A percentile compares a stretch with the other conserved stretches of the same genome.
phyloP scores from a whole-genome alignment of 2,888 invertebrate species.

The Pteria penguin region DNA sequence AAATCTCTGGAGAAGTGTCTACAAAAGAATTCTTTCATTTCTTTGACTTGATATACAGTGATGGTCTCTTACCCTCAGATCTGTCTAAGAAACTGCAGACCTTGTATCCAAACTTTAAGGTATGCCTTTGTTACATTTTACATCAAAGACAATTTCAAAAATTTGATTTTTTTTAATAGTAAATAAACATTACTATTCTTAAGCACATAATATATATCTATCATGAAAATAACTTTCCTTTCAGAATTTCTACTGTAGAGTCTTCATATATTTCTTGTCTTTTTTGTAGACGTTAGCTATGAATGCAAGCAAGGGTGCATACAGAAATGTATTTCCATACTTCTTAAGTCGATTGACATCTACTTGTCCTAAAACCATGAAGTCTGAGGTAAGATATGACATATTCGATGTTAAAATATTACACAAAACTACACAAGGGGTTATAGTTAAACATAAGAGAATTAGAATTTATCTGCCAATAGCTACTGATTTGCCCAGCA shows the following conservation, averaged over 20 bases:
- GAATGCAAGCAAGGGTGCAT: slow-evolving; percentile 67
- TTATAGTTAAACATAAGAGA: too few relatives aligned
- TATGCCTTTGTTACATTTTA: slow-evolving; percentile 48
- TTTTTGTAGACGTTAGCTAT: slow-evolving; percentile 74
- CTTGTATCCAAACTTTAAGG: slow-evolving; percentile 79
- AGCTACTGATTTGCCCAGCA: too few relatives aligned
- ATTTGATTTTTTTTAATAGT: too few relatives aligned
- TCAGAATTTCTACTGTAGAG: background rate
- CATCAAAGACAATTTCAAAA: too few relatives aligned
- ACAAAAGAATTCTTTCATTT: slow-evolving; percentile 78
- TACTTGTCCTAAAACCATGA: slow-evolving; percentile 82
- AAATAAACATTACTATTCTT: too few relatives aligned
- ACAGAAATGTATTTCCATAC: slow-evolving; percentile 83
- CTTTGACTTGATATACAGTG: slow-evolving; percentile 75
- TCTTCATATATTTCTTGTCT: slow-evolving; percentile 18
- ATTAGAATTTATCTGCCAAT: too few relatives aligned
- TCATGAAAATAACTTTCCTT: background rate
- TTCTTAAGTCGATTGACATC: slow-evolving; percentile 84
- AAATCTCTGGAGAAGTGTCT: slow-evolving; percentile 69
- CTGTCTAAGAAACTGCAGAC: slow-evolving; percentile 74
- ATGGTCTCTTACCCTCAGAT: slow-evolving; percentile 66
- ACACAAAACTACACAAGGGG: too few relatives aligned
- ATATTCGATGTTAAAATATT: too few relatives aligned
- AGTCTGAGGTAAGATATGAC: slow-evolving; percentile 83
- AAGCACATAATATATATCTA: background rate